Base-by-base conservation (phyloP, 2,888 invertebrate species). In the Laothoe populi region DNA sequence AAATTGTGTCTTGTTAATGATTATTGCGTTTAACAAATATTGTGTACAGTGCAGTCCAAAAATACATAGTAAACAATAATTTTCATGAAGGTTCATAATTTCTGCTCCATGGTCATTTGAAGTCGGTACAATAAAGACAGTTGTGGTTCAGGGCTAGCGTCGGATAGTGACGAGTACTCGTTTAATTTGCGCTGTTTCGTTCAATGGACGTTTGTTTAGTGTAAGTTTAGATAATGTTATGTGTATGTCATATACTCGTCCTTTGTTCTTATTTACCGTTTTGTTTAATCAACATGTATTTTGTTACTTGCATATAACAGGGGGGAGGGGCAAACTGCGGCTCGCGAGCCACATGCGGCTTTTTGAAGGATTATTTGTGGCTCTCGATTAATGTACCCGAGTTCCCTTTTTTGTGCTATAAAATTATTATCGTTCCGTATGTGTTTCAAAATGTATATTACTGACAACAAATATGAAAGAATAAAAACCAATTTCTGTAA, bases 131-230 rank as follows among this genome's bases (percentile, higher is more conserved):
- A 35, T 10, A 19, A 19, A 53, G 53, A 53, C 35, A 19, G 53
- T 21, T 53, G 35, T 35, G 53, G 66, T 68, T 24, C 24, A 71
- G 67, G 70, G 64, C 82, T 82, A 77, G 88, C 78, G 86, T 75
- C 84, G 85, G 75, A 69, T 81, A 84, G 82, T 77, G 87, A 81
- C 88, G 90, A 84, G 89, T 89, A 88, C 88, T 90, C 88, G 76
- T 86, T 88, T 90, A 80, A 82, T 90, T 92, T 90, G 92, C 91
- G 90, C 87, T 78, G 71, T 70, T 82, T 84, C 76, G 66, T 81
- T 83, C 49, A 81, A 81, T 82, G 84, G 84, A 88, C 86, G n/a
- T 81, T 78, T 83, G 60, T 84, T 83, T 74, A 83, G 82, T 79
- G 75, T 88, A 82, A 84, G 78, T 79, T 53, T 84, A 84, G 78